Evolutionary conservation across 2,888 invertebrate genomes (phyloP).

Genomic region (Kryphioiulus occultus): DNA sequence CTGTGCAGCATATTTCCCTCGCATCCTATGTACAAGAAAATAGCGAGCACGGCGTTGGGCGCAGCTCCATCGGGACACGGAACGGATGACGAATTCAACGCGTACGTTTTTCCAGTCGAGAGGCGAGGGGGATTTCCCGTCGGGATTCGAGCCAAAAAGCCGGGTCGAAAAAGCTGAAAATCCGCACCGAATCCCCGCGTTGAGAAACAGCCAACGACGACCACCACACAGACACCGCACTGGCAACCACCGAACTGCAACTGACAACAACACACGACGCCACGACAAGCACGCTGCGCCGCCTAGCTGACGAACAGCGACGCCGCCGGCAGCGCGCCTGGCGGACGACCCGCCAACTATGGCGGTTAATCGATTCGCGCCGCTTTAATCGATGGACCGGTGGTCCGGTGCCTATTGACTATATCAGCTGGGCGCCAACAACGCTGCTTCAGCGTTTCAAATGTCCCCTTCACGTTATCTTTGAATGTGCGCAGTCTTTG

Average conservation of each 20-base stretch:
- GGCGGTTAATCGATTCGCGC: not conserved
- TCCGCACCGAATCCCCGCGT: conserved; percentile 22
- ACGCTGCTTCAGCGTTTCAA: too few relatives aligned
- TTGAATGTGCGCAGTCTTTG: too few relatives aligned
- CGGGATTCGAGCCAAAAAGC: not conserved
- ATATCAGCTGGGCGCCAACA: too few relatives aligned
- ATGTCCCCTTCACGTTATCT: too few relatives aligned
- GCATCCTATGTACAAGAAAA: conserved; percentile 52
- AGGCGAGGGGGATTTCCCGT: not conserved
- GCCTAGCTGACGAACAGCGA: not conserved
- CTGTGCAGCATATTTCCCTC: conserved; percentile 54
- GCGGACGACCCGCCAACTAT: not conserved
- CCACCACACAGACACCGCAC: conserved; percentile 30
- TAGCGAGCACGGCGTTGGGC: conserved; percentile 25
- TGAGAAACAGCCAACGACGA: not conserved
- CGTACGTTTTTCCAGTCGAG: not conserved
- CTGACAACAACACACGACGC: too few relatives aligned
- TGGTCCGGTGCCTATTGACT: not conserved
- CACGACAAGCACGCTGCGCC: not conserved
- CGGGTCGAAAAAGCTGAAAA: not conserved
- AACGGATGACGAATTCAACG: not conserved
- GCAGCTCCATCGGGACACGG: not conserved
- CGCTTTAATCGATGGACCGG: not conserved
- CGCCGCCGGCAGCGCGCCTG: not conserved
- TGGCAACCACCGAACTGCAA: conserved; percentile 27